These are phyloP conservation scores for Ectobius pallidus DNA, from an alignment of 2,888 invertebrate genomes.

Conservation along the genomic window DNA sequence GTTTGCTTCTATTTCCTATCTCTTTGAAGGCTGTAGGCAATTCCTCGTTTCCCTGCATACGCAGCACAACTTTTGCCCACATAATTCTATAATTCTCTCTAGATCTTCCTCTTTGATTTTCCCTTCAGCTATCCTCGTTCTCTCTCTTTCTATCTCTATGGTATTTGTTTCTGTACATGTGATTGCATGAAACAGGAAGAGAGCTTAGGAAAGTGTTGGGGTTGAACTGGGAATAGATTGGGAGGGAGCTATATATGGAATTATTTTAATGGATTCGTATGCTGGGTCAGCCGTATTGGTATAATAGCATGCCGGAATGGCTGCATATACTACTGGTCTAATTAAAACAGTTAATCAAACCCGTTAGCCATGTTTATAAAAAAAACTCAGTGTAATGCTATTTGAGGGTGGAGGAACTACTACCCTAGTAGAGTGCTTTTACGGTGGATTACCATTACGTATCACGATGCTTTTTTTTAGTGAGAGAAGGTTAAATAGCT, in stretches of 20 bases:
- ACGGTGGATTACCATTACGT: background rate
- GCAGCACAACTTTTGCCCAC: too few relatives aligned
- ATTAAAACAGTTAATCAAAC: slow-evolving; percentile 16
- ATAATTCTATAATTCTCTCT: too few relatives aligned
- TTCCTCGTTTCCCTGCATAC: too few relatives aligned
- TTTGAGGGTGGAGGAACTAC: background rate
- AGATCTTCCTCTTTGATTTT: too few relatives aligned
- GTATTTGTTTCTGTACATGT: background rate
- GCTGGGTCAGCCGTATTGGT: background rate
- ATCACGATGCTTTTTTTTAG: background rate
- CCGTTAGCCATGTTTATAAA: background rate
- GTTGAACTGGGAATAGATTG: too few relatives aligned
- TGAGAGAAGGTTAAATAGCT: background rate
- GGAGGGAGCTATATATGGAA: background rate
- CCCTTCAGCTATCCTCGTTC: too few relatives aligned
- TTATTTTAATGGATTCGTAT: slow-evolving; percentile 13
- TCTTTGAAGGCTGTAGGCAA: too few relatives aligned
- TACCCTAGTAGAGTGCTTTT: background rate
- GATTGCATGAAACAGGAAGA: background rate
- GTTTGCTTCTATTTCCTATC: too few relatives aligned
- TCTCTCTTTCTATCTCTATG: background rate
- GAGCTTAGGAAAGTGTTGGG: too few relatives aligned
- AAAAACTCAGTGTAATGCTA: background rate
- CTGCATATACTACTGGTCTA: background rate
- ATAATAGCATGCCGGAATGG: background rate